Evolutionary conservation across 2,113 vertebrate genomes (phyloP).

Genomic region (Athene noctua): DNA sequence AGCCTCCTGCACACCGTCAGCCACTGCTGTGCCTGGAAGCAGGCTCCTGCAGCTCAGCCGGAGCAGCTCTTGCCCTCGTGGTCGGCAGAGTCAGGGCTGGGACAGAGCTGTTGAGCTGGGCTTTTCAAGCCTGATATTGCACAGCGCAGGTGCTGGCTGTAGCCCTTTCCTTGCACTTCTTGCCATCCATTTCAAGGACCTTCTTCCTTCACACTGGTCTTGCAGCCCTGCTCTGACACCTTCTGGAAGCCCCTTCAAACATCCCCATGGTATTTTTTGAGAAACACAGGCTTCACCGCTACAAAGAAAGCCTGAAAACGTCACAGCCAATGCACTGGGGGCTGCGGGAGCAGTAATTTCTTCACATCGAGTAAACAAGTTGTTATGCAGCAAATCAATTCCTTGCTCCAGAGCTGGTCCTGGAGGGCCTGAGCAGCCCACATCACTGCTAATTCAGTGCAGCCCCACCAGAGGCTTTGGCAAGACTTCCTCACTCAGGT

Average conservation of each 20-base stretch:
- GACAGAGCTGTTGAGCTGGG: not conserved
- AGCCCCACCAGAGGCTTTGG: not conserved
- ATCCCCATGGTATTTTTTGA: not conserved
- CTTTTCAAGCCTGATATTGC: not conserved
- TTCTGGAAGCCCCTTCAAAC: not conserved
- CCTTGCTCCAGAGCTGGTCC: not conserved
- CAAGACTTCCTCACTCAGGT: not conserved
- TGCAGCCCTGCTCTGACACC: not conserved
- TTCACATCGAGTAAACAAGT: not conserved
- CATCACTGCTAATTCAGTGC: not conserved
- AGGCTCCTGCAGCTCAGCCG: not conserved
- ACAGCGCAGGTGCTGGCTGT: not conserved
- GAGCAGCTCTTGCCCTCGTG: not conserved
- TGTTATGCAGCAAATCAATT: not conserved
- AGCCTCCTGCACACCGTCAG: not conserved
- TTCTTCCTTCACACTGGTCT: not conserved
- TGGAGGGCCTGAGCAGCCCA: not conserved
- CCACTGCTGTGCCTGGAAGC: not conserved
- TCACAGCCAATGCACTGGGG: no score
- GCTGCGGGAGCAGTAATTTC: not conserved
- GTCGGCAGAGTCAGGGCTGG: not conserved
- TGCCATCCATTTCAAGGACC: not conserved
- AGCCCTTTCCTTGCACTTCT: not conserved
- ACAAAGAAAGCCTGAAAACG: not conserved
- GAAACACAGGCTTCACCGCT: not conserved